Percentiles rank a stretch among this genome's conserved stretches.
phyloP scores from a whole-genome alignment of 2,888 invertebrate genomes.

The Tipula helvola region DNA sequence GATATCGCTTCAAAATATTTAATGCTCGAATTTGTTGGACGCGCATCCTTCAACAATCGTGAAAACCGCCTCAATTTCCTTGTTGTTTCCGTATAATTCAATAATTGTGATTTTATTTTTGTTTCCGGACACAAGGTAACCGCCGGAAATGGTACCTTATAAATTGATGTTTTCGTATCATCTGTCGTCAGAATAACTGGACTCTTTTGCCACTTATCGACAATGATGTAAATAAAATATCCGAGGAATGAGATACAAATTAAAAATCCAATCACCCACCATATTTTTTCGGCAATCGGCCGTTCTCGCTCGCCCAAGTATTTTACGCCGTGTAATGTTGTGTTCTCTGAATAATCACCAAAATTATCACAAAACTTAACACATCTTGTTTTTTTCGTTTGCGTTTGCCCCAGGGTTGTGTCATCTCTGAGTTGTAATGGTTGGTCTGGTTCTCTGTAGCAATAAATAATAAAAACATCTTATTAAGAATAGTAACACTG shows the following conservation, averaged over 20 bases:
- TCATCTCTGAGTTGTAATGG: not conserved
- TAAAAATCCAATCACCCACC: not conserved
- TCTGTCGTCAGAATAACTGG: not conserved
- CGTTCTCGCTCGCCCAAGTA: not conserved
- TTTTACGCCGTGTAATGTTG: not conserved
- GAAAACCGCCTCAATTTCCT: not conserved
- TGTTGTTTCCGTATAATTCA: not conserved
- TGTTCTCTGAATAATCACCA: not conserved
- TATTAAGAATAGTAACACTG: no score
- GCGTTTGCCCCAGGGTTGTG: not conserved
- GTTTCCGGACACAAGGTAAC: not conserved
- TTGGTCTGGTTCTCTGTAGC: not conserved
- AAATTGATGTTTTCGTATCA: not conserved
- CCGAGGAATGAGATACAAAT: not conserved
- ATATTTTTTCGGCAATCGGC: not conserved
- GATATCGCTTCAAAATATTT: not conserved
- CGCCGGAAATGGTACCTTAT: not conserved
- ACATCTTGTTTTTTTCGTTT: not conserved
- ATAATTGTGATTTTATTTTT: not conserved
- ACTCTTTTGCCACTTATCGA: not conserved
- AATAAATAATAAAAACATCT: not conserved
- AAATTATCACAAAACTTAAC: not conserved
- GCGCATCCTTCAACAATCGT: not conserved
- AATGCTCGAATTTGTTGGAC: not conserved
- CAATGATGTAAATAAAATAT: not conserved